Conservation (phyloP, 2,113 vertebrate genomes). For the Capricornis sumatraensis region DNA sequence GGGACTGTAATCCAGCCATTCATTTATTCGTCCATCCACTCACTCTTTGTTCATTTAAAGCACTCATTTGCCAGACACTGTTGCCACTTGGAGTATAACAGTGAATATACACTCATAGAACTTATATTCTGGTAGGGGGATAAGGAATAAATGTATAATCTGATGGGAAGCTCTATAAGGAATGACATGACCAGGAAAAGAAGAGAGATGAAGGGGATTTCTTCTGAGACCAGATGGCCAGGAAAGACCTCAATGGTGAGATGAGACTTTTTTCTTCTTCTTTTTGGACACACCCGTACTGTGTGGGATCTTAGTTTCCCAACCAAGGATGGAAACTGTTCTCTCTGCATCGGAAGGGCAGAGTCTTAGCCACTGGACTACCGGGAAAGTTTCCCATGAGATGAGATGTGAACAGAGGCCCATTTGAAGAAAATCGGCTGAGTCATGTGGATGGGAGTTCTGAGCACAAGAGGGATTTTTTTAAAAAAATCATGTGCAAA, state of each 20-base stretch:
- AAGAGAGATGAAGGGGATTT: background rate
- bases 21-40: background rate
- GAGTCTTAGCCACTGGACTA: background rate
- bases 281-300: background rate
- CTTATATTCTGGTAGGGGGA: background rate
- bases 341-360: background rate
- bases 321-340: background rate
- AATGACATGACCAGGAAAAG: background rate
- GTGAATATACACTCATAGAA: background rate
- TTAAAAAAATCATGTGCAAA: background rate
- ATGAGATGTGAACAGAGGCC: background rate
- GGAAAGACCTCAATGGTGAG: background rate
- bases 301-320: background rate
- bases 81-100: background rate
- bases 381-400: accelerated
- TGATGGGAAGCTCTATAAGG: background rate
- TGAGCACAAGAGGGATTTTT: background rate
- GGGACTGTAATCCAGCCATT: background rate
- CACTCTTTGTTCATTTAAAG: background rate
- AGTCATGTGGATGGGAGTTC: background rate
- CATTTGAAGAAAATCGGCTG: background rate
- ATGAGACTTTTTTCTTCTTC: background rate
- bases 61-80: background rate
- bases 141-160: background rate
- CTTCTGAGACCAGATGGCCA: background rate